Evolutionary conservation across 2,888 invertebrate species (phyloP).

Genomic region (Dilophus febrilis): DNA sequence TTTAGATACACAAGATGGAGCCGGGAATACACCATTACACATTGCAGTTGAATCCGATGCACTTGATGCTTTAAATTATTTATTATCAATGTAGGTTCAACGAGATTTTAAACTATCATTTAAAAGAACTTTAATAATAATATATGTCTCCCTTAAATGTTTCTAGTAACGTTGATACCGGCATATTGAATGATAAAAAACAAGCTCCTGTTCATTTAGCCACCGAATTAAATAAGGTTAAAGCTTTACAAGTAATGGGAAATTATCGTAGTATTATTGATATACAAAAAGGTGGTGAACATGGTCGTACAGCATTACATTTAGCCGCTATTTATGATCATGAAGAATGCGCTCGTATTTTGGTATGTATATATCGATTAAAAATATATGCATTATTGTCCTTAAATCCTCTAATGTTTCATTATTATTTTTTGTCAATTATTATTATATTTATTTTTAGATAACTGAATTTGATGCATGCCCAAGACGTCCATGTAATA

Average conservation of each 20-base stretch:
- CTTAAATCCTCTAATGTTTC: too few species aligned
- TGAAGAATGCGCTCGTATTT: constrained; percentile 59
- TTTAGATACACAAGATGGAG: constrained; percentile 50
- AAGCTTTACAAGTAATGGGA: constrained; percentile 49
- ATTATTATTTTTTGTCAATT: not conserved
- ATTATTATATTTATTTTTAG: constrained; percentile 30
- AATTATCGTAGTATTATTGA: constrained; percentile 51
- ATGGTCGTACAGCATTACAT: constrained; percentile 67
- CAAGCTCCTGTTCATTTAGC: constrained; percentile 67
- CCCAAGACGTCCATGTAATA: constrained; percentile 63
- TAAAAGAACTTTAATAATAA: not conserved
- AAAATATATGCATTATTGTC: too few species aligned
- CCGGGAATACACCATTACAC: constrained; percentile 69
- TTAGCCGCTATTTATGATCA: constrained; percentile 72
- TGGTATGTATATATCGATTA: too few species aligned
- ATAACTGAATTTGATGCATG: constrained; percentile 62
- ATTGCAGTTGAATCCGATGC: constrained; percentile 59
- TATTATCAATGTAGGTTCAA: constrained; percentile 49
- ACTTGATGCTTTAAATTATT: constrained; percentile 50
- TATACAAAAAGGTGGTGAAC: constrained; percentile 54
- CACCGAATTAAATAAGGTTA: constrained; percentile 57
- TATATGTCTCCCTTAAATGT: not conserved
- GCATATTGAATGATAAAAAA: constrained; percentile 54
- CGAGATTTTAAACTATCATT: not conserved
- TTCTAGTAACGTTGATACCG: constrained; percentile 47